These are phyloP conservation scores for Polymixis flavicincta DNA, from an alignment of 2,888 invertebrate species.

Conservation along the genomic window DNA sequence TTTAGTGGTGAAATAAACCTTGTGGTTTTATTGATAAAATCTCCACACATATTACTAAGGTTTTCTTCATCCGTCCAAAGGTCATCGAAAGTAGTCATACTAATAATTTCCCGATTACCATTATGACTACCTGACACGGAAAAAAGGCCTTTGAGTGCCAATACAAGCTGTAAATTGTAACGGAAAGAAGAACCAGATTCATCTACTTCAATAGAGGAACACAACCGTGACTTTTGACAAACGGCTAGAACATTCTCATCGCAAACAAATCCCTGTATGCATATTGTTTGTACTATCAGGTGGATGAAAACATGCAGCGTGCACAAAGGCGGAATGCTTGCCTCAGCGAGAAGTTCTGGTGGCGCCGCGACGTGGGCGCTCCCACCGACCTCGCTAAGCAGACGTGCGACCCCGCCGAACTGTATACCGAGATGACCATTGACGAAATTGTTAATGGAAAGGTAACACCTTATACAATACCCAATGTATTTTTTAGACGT, in stretches of 20 bases:
- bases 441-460: constrained; percentile 99
- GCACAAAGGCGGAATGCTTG: constrained; percentile 98
- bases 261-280: not conserved
- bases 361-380: constrained; percentile 94
- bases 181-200: not conserved
- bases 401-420: constrained; percentile 73
- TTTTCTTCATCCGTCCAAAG: not conserved
- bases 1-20: constrained; percentile 2
- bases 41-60: not conserved
- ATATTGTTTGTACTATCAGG: constrained; percentile 79
- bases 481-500: too few relatives aligned
- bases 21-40: constrained; percentile 19
- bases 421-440: constrained; percentile 96
- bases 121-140: not conserved
- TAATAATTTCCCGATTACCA: not conserved
- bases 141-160: too few relatives aligned
- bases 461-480: constrained; percentile 80
- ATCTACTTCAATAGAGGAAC: not conserved
- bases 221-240: not conserved
- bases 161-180: not conserved
- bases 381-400: constrained; percentile 78
- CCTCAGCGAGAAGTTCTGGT: constrained; percentile 97
- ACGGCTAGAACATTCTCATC: not conserved
- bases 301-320: constrained; percentile 99
- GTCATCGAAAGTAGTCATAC: constrained; percentile 2